These are phyloP conservation scores for Polydrusus tereticollis DNA, from an alignment of 2,888 invertebrate genomes.

Conservation along the genomic window DNA sequence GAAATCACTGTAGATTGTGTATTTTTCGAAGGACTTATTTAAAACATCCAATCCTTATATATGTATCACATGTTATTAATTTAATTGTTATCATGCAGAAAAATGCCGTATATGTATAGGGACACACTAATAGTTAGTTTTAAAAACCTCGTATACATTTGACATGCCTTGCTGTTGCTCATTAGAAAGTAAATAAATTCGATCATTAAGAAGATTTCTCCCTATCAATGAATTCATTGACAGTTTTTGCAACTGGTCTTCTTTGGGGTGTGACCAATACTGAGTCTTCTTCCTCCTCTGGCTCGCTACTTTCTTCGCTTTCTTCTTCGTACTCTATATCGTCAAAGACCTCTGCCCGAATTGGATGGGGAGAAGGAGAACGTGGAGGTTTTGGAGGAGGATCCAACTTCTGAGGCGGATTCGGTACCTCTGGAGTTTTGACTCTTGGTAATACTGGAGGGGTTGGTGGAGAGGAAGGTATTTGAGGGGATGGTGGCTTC, in stretches of 20 bases:
- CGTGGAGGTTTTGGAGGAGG: slow-evolving; percentile 61
- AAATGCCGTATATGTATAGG: too few species aligned
- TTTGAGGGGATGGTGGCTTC: slow-evolving; percentile 21
- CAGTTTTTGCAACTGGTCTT: slow-evolving; percentile 46
- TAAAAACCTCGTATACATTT: neutral
- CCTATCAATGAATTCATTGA: slow-evolving; percentile 54
- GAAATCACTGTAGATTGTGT: too few species aligned
- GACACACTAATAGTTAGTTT: neutral
- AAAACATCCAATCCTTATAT: too few species aligned
- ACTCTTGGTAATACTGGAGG: slow-evolving; percentile 26
- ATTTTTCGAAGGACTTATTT: too few species aligned
- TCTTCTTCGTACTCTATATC: slow-evolving; percentile 59
- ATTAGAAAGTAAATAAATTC: too few species aligned
- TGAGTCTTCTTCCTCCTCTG: slow-evolving; percentile 57
- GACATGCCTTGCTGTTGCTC: too few species aligned
- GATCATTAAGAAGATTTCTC: slow-evolving; percentile 48
- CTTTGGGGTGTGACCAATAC: slow-evolving; percentile 52
- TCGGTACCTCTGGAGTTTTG: slow-evolving; percentile 40
- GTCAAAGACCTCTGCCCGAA: slow-evolving; percentile 57
- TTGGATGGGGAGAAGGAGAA: slow-evolving; percentile 63
- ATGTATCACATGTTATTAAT: too few species aligned
- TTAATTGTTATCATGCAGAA: too few species aligned
- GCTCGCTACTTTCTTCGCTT: slow-evolving; percentile 54
- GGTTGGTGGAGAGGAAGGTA: neutral
- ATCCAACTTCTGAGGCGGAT: slow-evolving; percentile 51